A percentile compares a stretch with the other conserved stretches of the same genome.
Conservation (phyloP, 2,797 vertebrate genomes). For the Acrossocheilus wenchowensis region DNA sequence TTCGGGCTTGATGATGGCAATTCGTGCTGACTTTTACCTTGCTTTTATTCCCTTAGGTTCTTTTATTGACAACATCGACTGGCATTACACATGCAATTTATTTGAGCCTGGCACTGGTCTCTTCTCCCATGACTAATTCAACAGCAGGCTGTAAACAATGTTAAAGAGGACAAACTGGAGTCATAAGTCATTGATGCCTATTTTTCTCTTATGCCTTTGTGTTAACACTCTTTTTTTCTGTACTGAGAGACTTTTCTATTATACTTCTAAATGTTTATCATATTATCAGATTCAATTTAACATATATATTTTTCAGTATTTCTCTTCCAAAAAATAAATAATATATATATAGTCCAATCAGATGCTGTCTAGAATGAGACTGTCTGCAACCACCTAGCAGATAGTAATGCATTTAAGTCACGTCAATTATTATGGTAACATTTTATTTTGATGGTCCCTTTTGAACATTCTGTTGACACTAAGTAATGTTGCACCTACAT, state of each 20-base stretch:
- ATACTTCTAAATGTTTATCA: not conserved
- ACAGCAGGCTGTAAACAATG: slow-evolving; percentile 49
- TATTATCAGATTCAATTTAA: not conserved
- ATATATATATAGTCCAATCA: not conserved
- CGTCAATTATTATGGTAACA: too few species aligned
- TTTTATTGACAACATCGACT: slow-evolving; percentile 43
- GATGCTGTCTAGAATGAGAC: not conserved
- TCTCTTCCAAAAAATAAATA: not conserved
- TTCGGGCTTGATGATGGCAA: not conserved
- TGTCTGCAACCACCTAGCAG: not conserved
- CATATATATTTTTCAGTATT: not conserved
- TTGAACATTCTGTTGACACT: too few species aligned
- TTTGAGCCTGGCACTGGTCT: not conserved
- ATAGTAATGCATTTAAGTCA: not conserved
- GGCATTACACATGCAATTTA: slow-evolving; percentile 18
- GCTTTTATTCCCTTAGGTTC: not conserved
- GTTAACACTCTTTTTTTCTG: slow-evolving; percentile 44
- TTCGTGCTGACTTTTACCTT: slow-evolving; percentile 1
- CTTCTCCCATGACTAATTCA: slow-evolving; percentile 41
- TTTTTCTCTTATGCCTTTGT: slow-evolving; percentile 51
- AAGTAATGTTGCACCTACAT: too few species aligned
- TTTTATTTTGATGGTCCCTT: too few species aligned
- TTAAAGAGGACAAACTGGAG: slow-evolving; percentile 46
- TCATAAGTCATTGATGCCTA: slow-evolving; percentile 52
- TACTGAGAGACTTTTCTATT: not conserved